These are phyloP conservation scores for Aulostomus chinensis DNA, from an alignment of 2,797 vertebrate genomes.

Conservation along the genomic window DNA sequence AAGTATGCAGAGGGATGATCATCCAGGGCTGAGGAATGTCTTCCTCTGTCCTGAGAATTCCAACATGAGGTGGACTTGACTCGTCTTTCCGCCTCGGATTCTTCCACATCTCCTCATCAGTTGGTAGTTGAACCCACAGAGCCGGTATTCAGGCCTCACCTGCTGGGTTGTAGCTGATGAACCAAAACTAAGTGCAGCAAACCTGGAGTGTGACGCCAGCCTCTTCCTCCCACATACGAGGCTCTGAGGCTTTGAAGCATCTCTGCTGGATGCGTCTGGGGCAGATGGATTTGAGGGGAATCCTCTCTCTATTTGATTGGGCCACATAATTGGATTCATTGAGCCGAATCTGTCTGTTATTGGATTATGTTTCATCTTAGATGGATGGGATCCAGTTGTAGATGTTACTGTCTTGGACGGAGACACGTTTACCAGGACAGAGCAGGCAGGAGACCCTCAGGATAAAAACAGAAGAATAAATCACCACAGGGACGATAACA, in stretches of 20 bases:
- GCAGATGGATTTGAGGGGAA: conserved; percentile 55
- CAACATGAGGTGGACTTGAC: too few relatives aligned
- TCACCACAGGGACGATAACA: background rate
- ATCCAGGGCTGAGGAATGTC: too few relatives aligned
- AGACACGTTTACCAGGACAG: conserved; percentile 48
- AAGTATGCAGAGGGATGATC: too few relatives aligned
- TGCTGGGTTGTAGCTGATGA: too few relatives aligned
- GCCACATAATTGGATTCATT: conserved; percentile 68
- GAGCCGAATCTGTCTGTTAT: conserved; percentile 57
- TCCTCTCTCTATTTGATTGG: conserved; percentile 65
- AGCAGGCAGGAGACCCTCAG: background rate
- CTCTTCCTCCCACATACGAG: conserved; percentile 11
- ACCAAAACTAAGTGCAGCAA: too few relatives aligned
- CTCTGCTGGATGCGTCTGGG: conserved; percentile 46
- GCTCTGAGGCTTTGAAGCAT: conserved; percentile 54
- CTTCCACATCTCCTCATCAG: too few relatives aligned
- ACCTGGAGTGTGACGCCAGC: background rate
- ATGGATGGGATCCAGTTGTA: conserved; percentile 67
- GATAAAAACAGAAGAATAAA: background rate
- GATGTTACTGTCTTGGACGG: conserved; percentile 57
- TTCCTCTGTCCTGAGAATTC: too few relatives aligned
- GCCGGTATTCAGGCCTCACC: too few relatives aligned
- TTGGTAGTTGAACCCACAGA: too few relatives aligned
- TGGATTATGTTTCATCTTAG: conserved; percentile 68
- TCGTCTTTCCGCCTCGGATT: too few relatives aligned